Evolutionary conservation across 2,888 invertebrate genomes (phyloP).

Genomic region (Caenorhabditis sp.): DNA sequence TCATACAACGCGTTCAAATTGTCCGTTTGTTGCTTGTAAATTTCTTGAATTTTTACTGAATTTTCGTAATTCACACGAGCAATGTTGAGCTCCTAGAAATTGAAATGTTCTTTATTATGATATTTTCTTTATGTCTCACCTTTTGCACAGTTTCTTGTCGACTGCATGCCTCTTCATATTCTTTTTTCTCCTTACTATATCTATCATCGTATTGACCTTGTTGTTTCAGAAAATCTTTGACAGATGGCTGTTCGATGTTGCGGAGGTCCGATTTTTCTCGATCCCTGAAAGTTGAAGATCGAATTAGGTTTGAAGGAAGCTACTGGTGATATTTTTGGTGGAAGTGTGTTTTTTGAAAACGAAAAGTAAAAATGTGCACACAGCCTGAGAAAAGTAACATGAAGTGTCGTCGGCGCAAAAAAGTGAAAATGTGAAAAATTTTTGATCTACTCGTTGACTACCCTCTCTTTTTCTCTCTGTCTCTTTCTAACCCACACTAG

Average conservation of each 20-base stretch:
- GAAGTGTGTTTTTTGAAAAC: no score
- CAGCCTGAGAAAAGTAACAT: no score
- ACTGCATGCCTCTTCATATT: conserved; percentile 73
- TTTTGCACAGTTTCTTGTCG: conserved; percentile 73
- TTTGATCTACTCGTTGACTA: no score
- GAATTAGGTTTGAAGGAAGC: no score
- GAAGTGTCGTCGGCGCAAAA: no score
- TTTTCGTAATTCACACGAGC: conserved; percentile 70
- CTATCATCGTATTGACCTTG: conserved; percentile 71
- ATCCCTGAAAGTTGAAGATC: no score
- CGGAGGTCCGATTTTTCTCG: conserved; percentile 73
- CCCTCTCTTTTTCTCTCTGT: conserved; percentile 7
- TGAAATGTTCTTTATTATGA: no score
- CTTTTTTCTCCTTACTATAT: conserved; percentile 72
- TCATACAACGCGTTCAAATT: conserved; percentile 72
- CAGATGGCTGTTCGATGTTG: conserved; percentile 71
- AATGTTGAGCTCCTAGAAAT: conserved; percentile 69
- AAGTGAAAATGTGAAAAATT: no score
- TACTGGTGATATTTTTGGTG: no score
- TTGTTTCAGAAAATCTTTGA: conserved; percentile 71
- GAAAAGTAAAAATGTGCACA: no score
- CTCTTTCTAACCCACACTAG: no score
- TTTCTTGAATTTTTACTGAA: conserved; percentile 70
- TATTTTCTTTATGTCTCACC: conserved; percentile 35
- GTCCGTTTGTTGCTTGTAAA: conserved; percentile 71